Evolutionary conservation across 2,113 vertebrate species (phyloP).

Genomic region (Gnathonemus echidnorhynchus): DNA sequence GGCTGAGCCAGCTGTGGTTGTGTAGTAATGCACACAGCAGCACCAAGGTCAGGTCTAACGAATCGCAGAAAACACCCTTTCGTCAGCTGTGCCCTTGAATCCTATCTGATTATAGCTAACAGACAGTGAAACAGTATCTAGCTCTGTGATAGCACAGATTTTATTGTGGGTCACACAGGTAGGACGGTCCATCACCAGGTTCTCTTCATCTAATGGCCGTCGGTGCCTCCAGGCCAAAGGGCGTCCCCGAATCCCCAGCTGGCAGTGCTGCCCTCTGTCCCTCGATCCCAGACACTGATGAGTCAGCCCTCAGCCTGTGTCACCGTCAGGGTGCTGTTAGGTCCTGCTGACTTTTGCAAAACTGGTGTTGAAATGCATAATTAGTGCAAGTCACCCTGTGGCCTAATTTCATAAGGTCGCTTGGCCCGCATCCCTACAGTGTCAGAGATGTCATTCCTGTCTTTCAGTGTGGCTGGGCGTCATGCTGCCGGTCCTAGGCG

Average conservation of each 20-base stretch:
- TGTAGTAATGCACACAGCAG: not conserved
- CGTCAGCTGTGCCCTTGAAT: not conserved
- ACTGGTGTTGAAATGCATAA: not conserved
- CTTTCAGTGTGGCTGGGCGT: constrained; percentile 87
- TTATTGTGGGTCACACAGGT: not conserved
- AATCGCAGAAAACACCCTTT: not conserved
- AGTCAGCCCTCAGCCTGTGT: not conserved
- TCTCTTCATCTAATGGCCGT: not conserved
- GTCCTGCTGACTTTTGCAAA: not conserved
- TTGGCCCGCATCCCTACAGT: not conserved
- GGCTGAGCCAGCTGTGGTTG: not conserved
- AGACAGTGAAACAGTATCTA: not conserved
- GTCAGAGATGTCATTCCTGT: not conserved
- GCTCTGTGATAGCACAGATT: not conserved
- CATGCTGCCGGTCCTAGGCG: constrained; percentile 93
- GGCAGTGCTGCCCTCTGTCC: not conserved
- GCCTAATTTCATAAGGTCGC: not conserved
- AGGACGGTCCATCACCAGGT: not conserved
- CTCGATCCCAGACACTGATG: not conserved
- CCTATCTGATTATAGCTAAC: not conserved
- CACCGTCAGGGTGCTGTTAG: not conserved
- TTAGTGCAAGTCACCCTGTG: not conserved
- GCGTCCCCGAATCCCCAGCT: not conserved
- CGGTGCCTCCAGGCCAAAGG: not conserved
- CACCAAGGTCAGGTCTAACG: not conserved